Percentiles rank a stretch among this genome's conserved stretches.
Conservation (phyloP, 2,888 invertebrate genomes). For the Disparrhopalites patrizii region DNA sequence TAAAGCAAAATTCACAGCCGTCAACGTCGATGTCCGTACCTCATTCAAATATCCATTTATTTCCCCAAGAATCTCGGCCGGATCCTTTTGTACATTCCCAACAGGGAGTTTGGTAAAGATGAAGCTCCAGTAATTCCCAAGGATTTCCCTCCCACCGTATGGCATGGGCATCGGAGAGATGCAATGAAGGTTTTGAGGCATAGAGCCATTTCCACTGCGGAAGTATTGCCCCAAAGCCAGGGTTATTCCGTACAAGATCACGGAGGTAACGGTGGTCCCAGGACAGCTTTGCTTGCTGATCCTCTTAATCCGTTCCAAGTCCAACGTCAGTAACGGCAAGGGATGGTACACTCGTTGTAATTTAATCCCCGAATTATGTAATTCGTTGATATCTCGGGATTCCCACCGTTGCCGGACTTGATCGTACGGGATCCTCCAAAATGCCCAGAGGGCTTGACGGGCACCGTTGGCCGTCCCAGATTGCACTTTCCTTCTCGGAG, state of each 20-base stretch:
- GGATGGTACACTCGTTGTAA: background rate
- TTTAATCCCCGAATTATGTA: background rate
- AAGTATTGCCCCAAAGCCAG: background rate
- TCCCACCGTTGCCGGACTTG: background rate
- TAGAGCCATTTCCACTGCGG: background rate
- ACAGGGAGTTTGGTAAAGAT: background rate
- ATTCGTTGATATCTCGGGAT: background rate
- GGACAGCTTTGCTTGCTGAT: background rate
- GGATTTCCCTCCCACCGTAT: background rate
- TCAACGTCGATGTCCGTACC: background rate
- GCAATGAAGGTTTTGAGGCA: slow-evolving; percentile 9
- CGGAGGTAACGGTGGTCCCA: background rate
- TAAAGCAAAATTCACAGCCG: background rate
- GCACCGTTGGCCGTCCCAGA: background rate
- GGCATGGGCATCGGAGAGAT: background rate
- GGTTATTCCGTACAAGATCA: background rate
- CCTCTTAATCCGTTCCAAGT: background rate
- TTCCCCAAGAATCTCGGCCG: background rate
- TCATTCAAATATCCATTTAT: background rate
- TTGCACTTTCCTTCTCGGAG: background rate
- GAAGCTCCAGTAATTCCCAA: slow-evolving; percentile 3
- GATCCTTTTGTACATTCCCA: background rate
- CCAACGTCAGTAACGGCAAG: background rate
- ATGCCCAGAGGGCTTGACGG: background rate
- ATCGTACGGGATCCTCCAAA: slow-evolving; percentile 17